Evolutionary conservation across 1,140 invertebrate species (phyloP).

Genomic region (Eurytemora carolleeae): DNA sequence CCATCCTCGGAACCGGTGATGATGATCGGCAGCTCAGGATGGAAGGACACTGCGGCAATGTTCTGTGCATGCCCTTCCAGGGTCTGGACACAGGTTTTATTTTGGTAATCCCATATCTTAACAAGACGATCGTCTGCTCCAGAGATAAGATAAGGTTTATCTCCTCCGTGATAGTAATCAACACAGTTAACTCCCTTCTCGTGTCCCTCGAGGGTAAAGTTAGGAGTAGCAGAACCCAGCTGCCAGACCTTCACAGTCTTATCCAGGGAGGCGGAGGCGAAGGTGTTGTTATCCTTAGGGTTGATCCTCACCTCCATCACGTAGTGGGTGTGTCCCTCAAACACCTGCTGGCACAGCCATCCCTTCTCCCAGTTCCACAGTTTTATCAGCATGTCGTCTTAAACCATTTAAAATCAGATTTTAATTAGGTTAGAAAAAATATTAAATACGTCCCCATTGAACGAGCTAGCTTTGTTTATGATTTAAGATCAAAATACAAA

Average conservation of each 20-base stretch:
- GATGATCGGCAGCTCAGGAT: conserved; percentile 91
- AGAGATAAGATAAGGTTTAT: conserved; percentile 97
- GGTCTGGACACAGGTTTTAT: conserved; percentile 98
- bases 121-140: conserved; percentile 92
- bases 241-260: conserved; percentile 97
- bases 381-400: conserved; percentile 98
- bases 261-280: conserved; percentile 93
- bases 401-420: too few species aligned
- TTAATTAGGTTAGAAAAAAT: too few species aligned
- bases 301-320: conserved; percentile 99
- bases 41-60: conserved; percentile 76
- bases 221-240: conserved; percentile 81
- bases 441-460: too few species aligned
- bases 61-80: conserved; percentile 93
- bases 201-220: conserved; percentile 96
- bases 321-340: conserved; percentile 96
- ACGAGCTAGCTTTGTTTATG: too few species aligned
- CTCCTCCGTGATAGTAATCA: conserved; percentile 98
- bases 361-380: conserved; percentile 99
- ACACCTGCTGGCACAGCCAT: conserved; percentile 90
- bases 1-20: conserved; percentile 94
- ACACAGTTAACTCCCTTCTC: conserved; percentile 98
- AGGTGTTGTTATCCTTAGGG: conserved; percentile 99
- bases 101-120: conserved; percentile 99
- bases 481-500: too few species aligned